Conservation (phyloP, 1,140 invertebrate species). For the Hyles euphorbiae region DNA sequence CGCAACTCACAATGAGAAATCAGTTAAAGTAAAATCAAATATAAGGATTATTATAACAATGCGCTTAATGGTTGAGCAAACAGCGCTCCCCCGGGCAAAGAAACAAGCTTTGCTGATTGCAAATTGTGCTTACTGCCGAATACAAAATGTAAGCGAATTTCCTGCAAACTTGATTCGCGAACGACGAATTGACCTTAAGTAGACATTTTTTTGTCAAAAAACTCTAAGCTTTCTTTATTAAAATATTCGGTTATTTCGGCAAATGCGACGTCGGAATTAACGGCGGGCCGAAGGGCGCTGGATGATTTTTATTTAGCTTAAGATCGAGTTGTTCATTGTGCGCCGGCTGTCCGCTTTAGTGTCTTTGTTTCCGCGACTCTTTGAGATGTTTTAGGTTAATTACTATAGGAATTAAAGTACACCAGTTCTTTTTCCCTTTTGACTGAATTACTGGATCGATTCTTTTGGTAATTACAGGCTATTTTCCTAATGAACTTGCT, state of each 20-base stretch:
- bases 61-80: slow-evolving; percentile 37
- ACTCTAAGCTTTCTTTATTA: slow-evolving; percentile 25
- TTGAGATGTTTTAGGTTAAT: too few species aligned
- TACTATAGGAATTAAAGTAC: too few species aligned
- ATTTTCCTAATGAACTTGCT: too few species aligned
- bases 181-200: slow-evolving; percentile 40
- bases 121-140: slow-evolving; percentile 54
- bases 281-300: too few species aligned
- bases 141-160: slow-evolving; percentile 54
- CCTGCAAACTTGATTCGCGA: slow-evolving; percentile 42
- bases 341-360: too few species aligned
- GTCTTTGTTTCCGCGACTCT: too few species aligned
- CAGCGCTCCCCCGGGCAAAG: slow-evolving; percentile 29
- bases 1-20: too few species aligned
- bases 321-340: too few species aligned
- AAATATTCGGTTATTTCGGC: slow-evolving; percentile 23
- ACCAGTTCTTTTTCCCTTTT: too few species aligned
- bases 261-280: background rate
- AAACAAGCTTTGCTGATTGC: slow-evolving; percentile 62
- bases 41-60: slow-evolving; percentile 24
- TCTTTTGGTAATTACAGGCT: too few species aligned
- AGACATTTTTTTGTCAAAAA: slow-evolving; percentile 28
- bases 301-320: too few species aligned
- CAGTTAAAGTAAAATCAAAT: slow-evolving; percentile 8
- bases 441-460: too few species aligned